These are phyloP conservation scores for Dichetophora obliterata DNA, from an alignment of 2,888 invertebrate genomes.

Conservation along the genomic window DNA sequence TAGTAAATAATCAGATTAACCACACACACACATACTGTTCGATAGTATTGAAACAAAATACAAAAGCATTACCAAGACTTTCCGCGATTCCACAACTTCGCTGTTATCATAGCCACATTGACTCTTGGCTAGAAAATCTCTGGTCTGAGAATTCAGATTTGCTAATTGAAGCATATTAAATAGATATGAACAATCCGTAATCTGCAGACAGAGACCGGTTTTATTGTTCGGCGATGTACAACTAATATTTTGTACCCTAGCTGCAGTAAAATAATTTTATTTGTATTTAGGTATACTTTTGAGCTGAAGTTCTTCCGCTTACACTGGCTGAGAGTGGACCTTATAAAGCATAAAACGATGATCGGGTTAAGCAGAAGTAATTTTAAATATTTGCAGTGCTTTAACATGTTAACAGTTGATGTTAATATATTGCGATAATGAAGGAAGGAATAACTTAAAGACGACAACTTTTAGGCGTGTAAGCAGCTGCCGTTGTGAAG, in stretches of 20 bases:
- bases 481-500: background rate
- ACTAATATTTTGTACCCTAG: background rate
- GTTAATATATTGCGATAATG: background rate
- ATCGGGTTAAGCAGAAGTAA: background rate
- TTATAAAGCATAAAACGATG: background rate
- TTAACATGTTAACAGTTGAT: too few relatives aligned
- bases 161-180: background rate
- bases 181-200: conserved; percentile 24
- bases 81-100: background rate
- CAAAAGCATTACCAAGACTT: conserved; percentile 27
- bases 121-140: conserved; percentile 23
- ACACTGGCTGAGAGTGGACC: background rate
- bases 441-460: background rate
- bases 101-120: conserved; percentile 39
- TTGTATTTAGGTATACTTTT: too few relatives aligned
- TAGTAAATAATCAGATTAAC: background rate
- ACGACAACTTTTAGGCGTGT: background rate
- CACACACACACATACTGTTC: too few relatives aligned
- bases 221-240: conserved; percentile 12
- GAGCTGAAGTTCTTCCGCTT: background rate
- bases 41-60: background rate
- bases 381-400: background rate
- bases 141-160: background rate
- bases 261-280: background rate
- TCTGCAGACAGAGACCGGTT: conserved; percentile 16